Percentiles rank a stretch among this genome's conserved stretches.
Evolutionary conservation across 2,113 vertebrate species (phyloP).

Genomic region (Pachycephala philippinensis): DNA sequence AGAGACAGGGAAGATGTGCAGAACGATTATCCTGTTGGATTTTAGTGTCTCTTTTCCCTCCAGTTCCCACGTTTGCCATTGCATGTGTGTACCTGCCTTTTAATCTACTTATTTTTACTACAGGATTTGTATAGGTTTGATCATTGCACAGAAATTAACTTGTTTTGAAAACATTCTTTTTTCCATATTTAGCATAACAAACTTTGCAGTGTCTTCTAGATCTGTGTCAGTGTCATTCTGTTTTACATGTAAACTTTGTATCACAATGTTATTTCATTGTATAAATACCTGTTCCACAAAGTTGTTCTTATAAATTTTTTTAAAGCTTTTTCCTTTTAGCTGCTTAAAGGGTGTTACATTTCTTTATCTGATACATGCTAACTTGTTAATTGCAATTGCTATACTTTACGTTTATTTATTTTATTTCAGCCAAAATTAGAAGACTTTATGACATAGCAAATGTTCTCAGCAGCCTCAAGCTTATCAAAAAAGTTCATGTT

Average conservation of each 20-base stretch:
- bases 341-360: background rate
- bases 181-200: background rate
- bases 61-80: rapidly evolving
- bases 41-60: background rate
- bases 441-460: conserved; percentile 97
- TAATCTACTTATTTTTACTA: background rate
- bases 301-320: background rate
- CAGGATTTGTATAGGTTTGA: background rate
- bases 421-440: conserved; percentile 88
- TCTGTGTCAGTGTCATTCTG: background rate
- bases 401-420: background rate
- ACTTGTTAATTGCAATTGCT: background rate
- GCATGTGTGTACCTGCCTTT: background rate
- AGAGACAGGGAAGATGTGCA: background rate
- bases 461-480: conserved; percentile 90
- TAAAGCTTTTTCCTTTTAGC: background rate
- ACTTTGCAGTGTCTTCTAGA: background rate
- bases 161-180: background rate
- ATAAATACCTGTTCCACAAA: background rate
- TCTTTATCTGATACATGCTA: background rate
- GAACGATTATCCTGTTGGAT: background rate
- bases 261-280: background rate
- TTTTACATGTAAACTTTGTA: background rate
- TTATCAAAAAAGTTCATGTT: conserved; percentile 94
- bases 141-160: background rate